Conservation (phyloP, 2,113 vertebrate genomes). For the Apteryx owenii region DNA sequence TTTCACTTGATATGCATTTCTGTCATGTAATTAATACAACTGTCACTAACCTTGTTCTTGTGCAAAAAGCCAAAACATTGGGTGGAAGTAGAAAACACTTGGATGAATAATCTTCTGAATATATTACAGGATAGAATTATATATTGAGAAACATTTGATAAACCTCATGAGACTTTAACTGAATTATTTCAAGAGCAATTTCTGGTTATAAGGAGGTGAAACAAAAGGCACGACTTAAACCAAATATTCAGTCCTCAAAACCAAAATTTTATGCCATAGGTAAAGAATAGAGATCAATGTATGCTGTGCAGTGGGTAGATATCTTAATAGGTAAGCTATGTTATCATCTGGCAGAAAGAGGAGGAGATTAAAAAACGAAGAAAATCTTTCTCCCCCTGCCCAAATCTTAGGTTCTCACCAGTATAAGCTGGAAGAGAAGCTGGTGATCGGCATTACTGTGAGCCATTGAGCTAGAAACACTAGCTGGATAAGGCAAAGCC, state of each 20-base stretch:
- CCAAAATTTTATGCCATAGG: background rate
- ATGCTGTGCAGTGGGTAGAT: background rate
- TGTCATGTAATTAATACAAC: conserved; percentile 62
- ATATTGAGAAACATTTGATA: conserved; percentile 62
- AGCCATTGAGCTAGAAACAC: background rate
- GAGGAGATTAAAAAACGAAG: background rate
- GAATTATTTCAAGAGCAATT: conserved; percentile 60
- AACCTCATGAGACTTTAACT: conserved; percentile 58
- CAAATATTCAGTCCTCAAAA: background rate
- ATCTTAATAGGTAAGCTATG: background rate
- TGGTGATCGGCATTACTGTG: background rate
- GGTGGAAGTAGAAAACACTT: conserved; percentile 46
- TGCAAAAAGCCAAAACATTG: conserved; percentile 42
- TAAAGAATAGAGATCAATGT: background rate
- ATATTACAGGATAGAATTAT: conserved; percentile 61
- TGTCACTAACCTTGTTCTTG: conserved; percentile 38
- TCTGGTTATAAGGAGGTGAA: conserved; percentile 63
- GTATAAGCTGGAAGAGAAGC: background rate
- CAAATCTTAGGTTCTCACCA: background rate
- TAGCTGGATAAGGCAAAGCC: background rate
- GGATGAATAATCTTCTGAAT: conserved; percentile 51
- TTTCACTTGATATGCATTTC: conserved; percentile 58
- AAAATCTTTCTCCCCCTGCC: background rate
- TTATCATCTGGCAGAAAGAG: background rate
- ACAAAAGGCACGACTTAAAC: background rate